Percentiles rank a stretch among this genome's conserved stretches.
Conservation (phyloP, 2,888 invertebrate genomes). For the Emmelina monodactyla region DNA sequence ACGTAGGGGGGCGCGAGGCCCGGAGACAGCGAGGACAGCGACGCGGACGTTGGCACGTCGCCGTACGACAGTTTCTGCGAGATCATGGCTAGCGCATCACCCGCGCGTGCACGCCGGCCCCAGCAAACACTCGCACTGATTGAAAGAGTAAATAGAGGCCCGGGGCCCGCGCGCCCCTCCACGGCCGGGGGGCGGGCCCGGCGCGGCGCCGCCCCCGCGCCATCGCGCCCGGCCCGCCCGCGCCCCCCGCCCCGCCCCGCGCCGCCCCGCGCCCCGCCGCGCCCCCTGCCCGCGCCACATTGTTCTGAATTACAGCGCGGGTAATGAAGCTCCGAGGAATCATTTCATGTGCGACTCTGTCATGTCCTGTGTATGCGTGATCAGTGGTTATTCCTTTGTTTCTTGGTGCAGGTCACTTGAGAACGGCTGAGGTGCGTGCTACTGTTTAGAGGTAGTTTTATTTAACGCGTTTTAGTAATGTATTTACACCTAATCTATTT, state of each 20-base stretch:
- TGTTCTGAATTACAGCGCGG: conserved; percentile 46
- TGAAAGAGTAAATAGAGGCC: conserved; percentile 67
- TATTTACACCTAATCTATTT: no score
- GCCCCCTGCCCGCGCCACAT: conserved; percentile 18
- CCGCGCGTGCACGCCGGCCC: conserved; percentile 64
- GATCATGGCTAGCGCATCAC: conserved; percentile 70
- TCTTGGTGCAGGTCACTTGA: no score
- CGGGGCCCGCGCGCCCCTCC: conserved; percentile 57
- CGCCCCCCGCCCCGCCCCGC: conserved; percentile 16
- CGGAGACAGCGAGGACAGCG: conserved; percentile 76
- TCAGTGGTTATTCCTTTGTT: no score
- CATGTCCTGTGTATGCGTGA: no score
- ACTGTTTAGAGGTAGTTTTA: no score
- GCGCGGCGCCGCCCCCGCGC: conserved; percentile 26
- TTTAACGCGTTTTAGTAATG: no score
- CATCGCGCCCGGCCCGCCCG: conserved; percentile 22
- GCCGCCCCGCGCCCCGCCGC: conserved; percentile 16
- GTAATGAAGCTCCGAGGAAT: no score
- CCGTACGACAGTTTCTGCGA: conserved; percentile 75
- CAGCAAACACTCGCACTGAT: conserved; percentile 67
- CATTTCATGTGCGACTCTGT: no score
- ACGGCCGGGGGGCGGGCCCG: conserved; percentile 45
- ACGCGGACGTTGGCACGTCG: conserved; percentile 70
- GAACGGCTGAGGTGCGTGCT: no score
- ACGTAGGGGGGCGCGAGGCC: conserved; percentile 82